Percentiles rank a stretch among this genome's conserved stretches.
phyloP scores from a whole-genome alignment of 2,888 invertebrate species.

The Sarcophaga caerulescens region DNA sequence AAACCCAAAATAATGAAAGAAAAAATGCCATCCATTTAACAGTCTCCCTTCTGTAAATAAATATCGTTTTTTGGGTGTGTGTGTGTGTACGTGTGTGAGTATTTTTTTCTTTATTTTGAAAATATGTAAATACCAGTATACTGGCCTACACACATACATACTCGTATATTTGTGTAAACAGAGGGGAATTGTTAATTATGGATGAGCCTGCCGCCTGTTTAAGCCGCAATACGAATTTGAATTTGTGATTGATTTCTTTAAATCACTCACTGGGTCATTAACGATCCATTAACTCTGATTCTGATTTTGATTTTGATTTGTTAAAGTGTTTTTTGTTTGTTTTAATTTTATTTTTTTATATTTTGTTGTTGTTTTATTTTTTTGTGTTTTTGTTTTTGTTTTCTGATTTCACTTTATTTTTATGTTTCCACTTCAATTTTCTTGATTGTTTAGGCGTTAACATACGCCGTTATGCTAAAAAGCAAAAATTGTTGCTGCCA shows the following conservation, averaged over 20 bases:
- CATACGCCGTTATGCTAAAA: neutral
- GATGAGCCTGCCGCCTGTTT: slow-evolving; percentile 11
- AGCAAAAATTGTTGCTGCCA: slow-evolving; percentile 13
- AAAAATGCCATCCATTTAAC: too few species aligned
- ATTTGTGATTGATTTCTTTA: slow-evolving; percentile 51
- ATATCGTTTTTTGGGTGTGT: neutral
- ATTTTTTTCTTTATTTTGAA: neutral
- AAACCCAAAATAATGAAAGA: too few species aligned
- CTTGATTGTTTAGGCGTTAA: slow-evolving; percentile 10
- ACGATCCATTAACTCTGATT: slow-evolving; percentile 44
- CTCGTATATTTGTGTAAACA: slow-evolving; percentile 15
- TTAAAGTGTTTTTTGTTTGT: slow-evolving; percentile 8
- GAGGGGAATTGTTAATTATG: slow-evolving; percentile 42
- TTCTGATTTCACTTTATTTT: slow-evolving; percentile 11
- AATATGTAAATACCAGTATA: neutral
- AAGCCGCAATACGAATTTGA: slow-evolving; percentile 22
- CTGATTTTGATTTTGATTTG: slow-evolving; percentile 53
- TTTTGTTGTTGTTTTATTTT: neutral
- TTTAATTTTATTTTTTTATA: neutral
- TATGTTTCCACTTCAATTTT: slow-evolving; percentile 1
- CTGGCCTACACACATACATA: neutral
- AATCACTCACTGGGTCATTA: slow-evolving; percentile 53
- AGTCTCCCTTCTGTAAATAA: neutral
- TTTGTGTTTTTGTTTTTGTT: slow-evolving; percentile 4
- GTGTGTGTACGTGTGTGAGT: neutral